Base-by-base conservation (phyloP, 2,797 vertebrate genomes). In the Mycteria americana region DNA sequence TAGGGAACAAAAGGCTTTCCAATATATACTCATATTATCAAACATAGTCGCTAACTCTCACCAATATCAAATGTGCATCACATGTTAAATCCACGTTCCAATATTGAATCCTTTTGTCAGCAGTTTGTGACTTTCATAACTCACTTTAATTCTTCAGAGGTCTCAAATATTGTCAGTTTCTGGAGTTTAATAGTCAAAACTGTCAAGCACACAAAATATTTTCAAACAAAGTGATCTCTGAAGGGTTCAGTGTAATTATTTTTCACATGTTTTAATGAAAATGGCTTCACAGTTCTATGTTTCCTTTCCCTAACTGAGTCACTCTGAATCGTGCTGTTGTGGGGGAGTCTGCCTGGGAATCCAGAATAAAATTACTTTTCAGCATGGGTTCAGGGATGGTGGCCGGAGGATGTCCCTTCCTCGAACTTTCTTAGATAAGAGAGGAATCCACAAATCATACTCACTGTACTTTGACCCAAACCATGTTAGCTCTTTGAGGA, bases 1-100 rank as follows among this genome's bases (percentile, higher is more conserved):
- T 94, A 96, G 96, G 91, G 92, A 96, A 96, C 94, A 97, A 96
- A 97, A 97, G 76, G 53, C 89, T 96, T 97, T 97, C 85, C 95
- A 97, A 95, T 92, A 95, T 91, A 81, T 96, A 75, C 83, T 94
- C 80, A 24, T 94, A 93, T 95, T 97, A 93, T 97, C 97, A 96
- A 96, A 96, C 80, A 87, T 78, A 93, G 78, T 93, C 21, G 17
- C 93, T 97, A 97, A 95, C 85, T 96, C 96, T 97, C 83, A 84
- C 81, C 96, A 96, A 93, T 96, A 95, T 85, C 97, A 97, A 97
- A 95, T 97, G 93, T 97, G 93, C 92, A 92, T 97, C 93, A 95
- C 95, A 95, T 97, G 96, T 94, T 94, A 88, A 92, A 96, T 65
- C 88, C 51, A 59, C 46, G 82, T 93, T 91, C 91, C 93, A 82